Conservation (phyloP, 2,888 invertebrate species). For the Flexamia atlantica region DNA sequence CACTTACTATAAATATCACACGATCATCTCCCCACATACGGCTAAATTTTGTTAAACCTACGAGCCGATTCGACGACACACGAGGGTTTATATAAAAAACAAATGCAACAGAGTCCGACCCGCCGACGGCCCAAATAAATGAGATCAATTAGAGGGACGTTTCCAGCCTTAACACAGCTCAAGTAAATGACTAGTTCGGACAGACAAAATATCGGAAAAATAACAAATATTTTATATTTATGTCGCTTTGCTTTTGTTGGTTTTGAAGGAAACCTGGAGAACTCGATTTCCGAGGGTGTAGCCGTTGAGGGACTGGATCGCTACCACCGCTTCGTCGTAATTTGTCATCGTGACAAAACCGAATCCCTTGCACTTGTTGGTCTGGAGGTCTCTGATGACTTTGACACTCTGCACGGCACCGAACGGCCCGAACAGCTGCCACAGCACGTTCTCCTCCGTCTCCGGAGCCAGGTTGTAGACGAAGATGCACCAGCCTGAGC, state of each 20-base stretch:
- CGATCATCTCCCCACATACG: constrained; percentile 35
- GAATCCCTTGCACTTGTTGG: constrained; percentile 98
- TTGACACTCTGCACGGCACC: constrained; percentile 98
- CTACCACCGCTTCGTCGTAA: constrained; percentile 97
- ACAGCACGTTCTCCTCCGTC: constrained; percentile 93
- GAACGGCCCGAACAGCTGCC: constrained; percentile 98
- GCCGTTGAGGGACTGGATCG: constrained; percentile 97
- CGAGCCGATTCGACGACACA: constrained; percentile 23
- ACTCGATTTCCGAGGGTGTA: constrained; percentile 97
- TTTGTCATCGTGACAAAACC: constrained; percentile 99
- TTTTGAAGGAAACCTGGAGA: constrained; percentile 98
- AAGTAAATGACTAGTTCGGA: constrained; percentile 67
- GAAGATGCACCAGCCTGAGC: constrained; percentile 95
- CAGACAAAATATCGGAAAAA: constrained; percentile 64
- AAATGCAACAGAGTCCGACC: constrained; percentile 50
- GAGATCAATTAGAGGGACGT: constrained; percentile 67
- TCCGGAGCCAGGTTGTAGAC: constrained; percentile 95
- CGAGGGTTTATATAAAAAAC: constrained; percentile 53
- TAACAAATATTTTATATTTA: constrained; percentile 64
- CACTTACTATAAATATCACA: constrained; percentile 53
- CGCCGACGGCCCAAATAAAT: constrained; percentile 55
- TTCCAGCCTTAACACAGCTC: constrained; percentile 67
- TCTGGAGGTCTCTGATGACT: constrained; percentile 96
- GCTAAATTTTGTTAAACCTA: constrained; percentile 35
- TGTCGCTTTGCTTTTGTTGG: constrained; percentile 83